Evolutionary conservation across 1,140 invertebrate species (phyloP).

Genomic region (Rhagoletis zephyria): DNA sequence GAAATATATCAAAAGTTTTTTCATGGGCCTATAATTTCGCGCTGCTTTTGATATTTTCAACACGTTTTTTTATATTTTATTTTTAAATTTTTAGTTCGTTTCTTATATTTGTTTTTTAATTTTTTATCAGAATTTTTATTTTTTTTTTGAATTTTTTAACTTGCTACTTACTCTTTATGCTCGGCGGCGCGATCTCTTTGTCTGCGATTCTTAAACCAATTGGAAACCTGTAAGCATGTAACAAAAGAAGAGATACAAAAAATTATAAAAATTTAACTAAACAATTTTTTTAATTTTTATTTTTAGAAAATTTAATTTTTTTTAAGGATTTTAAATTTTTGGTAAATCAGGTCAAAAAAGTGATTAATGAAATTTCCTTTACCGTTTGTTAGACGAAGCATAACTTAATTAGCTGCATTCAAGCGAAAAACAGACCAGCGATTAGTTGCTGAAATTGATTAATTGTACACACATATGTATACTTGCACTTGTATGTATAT

Average conservation of each 20-base stretch:
- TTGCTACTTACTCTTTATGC: constrained; percentile 79
- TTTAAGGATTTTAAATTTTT: neutral
- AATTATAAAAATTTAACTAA: neutral
- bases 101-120: neutral
- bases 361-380: constrained; percentile 34
- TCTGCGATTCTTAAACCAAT: constrained; percentile 98
- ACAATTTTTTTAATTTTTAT: neutral
- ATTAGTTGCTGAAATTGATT: constrained; percentile 39
- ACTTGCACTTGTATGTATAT: neutral
- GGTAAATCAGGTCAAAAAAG: neutral
- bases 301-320: neutral
- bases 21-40: neutral
- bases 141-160: neutral
- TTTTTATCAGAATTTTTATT: constrained; percentile 23
- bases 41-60: neutral
- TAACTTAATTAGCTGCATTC: constrained; percentile 51
- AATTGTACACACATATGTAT: neutral
- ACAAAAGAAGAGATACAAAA: constrained; percentile 28
- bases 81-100: neutral
- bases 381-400: constrained; percentile 16
- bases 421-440: constrained; percentile 13
- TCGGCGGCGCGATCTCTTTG: constrained; percentile 95
- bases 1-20: too few relatives aligned
- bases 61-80: too few relatives aligned
- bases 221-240: constrained; percentile 83